Base-by-base conservation (phyloP, 1,140 invertebrate species). In the Schlechtendalia chinensis region DNA sequence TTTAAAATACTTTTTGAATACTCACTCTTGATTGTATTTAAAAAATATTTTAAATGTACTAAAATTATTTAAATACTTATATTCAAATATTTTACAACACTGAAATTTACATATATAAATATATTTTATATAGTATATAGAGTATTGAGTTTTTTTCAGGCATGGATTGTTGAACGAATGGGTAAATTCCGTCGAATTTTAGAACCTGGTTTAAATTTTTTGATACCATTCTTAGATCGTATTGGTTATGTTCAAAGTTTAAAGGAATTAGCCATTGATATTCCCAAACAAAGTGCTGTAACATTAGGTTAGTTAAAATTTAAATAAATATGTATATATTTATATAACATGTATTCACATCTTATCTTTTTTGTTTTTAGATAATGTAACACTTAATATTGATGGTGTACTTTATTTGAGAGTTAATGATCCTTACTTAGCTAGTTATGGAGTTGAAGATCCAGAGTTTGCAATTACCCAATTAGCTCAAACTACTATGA, bases 391-490 rank as follows among this genome's bases (percentile, higher is more conserved):
- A 4, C 87, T 99, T 63, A 94, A 91, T 84, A 95, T 99, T 85
- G 98, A 99, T 89, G 98, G 97, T 83, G 97, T 99, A 17, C 88
- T 99, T 27, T 99, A 99, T 87, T 89, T 99, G 80, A 89, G 93
- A 86, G 94, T 99, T 83, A 89, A 95, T 81, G 93, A 99, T 89
- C 92, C 98, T 22, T 99, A 98, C 86, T 85, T 91, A 83, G 92
- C 92, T 89, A 98, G 96, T 82, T 99, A 99, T 88, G 98, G 98
- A 47, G 97, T 99, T 32, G 97, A 99, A 89, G 98, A 99, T 89
- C 96, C 97, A 22, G 97, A 99, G 87, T 99, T 98, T 91, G 98
- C 98, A 6, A 96, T 99, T 79, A 98, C 96, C 58, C 98, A 99
- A 86, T 88, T 99, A 58, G 98, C 98, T 0, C 98, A 99, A 89